These are phyloP conservation scores for Ctenomys sociabilis DNA, from an alignment of 2,113 vertebrate species.

Conservation along the genomic window DNA sequence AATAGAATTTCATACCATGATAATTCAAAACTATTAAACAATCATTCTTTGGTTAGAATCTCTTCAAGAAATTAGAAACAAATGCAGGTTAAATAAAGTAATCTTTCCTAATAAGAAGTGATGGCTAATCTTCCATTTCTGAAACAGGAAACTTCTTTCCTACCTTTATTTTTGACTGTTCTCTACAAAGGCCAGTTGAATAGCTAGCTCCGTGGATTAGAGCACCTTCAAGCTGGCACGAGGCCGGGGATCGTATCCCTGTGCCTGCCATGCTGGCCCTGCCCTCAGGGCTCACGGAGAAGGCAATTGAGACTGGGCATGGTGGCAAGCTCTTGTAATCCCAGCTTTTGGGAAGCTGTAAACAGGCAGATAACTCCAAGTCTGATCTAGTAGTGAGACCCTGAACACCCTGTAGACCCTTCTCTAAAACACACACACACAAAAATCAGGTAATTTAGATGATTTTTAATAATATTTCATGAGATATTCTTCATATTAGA, in stretches of 20 bases:
- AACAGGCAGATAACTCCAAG: too few species aligned
- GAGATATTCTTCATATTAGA: not conserved
- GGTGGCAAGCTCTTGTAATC: too few species aligned
- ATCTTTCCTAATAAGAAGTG: not conserved
- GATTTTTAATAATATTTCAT: not conserved
- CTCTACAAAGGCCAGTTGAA: too few species aligned
- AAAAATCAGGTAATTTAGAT: not conserved
- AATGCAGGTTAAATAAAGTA: not conserved
- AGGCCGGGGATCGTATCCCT: too few species aligned
- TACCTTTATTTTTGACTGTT: not conserved
- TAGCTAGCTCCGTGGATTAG: too few species aligned
- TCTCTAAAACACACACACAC: too few species aligned
- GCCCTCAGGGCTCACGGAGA: accelerated
- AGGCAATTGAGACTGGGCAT: too few species aligned
- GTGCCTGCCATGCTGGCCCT: too few species aligned
- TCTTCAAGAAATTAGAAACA: not conserved
- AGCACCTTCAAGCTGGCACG: too few species aligned
- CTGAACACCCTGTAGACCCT: too few species aligned
- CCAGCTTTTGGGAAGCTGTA: too few species aligned
- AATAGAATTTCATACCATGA: not conserved
- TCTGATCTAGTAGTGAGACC: too few species aligned
- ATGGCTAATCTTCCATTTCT: not conserved
- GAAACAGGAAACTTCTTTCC: not conserved
- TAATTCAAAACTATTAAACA: not conserved
- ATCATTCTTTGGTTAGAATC: not conserved